Base-by-base conservation (phyloP, 2,113 vertebrate species). In the Epinephelus fuscoguttatus region DNA sequence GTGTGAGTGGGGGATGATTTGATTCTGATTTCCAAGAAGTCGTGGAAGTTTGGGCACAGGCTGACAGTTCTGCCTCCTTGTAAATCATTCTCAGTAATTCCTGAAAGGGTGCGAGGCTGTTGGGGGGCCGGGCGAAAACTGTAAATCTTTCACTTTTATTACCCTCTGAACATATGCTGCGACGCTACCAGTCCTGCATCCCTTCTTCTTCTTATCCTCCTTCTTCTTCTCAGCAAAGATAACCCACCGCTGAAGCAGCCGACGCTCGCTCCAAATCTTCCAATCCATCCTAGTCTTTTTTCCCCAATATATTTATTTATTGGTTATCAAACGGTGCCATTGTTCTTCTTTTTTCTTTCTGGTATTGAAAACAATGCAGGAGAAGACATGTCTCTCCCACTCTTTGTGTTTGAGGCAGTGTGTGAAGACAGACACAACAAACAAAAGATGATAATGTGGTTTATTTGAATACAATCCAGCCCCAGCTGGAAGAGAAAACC, bases 81-180 rank as follows among this genome's bases (percentile, higher is more conserved):
- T 99, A 99, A 99, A 99, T 99, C 98, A 99, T 96, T 95, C 94
- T 95, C 96, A 96, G 98, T 97, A 97, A 99, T 98, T 98, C 97
- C 96, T 99, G 96, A 97, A 99, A 99, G 97, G 97, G 96, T 96
- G 97, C 93, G 94, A 98, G 96, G 95, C 97, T 97, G 97, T 95
- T 97, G 97, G 96, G 94, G 96, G 97, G 97, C 95, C 97, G 96
- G 95, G 94, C 96, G 95, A 96, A 95, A 96, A 97, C 96, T 97
- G 98, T 99, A 99, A 99, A 99, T 99, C 98, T 99, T 97, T 97
- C 97, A 96, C 95, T 98, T 99, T 99, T 99, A 99, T 99, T 98
- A 96, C 98, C 96, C 96, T 96, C 96, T 96, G 97, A 98, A 97
- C 98, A 99, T 97, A 98, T 99, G 98, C 96, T 97, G 94, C 94